phyloP scores from a whole-genome alignment of 1,140 invertebrate genomes.

The Drosophila burlai region DNA sequence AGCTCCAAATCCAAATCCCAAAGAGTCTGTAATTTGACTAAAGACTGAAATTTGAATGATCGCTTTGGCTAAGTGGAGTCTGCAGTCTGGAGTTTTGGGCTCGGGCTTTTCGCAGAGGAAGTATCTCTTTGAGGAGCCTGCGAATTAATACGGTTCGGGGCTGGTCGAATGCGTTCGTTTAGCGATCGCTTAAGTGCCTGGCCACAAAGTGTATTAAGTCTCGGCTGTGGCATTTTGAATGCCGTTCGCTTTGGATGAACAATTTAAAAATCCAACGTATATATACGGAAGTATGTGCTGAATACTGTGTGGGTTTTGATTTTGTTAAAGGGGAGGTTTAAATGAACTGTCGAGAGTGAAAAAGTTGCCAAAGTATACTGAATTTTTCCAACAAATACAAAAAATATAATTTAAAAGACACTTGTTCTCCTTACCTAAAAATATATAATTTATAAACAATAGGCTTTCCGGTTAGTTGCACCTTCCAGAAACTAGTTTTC shows the following conservation, averaged over 20 bases:
- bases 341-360: neutral
- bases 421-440: neutral
- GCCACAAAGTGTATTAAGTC: constrained; percentile 19
- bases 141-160: constrained; percentile 48
- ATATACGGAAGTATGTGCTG: constrained; percentile 20
- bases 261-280: constrained; percentile 2
- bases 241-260: constrained; percentile 4
- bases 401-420: neutral
- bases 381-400: too few relatives aligned
- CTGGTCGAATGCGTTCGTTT: constrained; percentile 54
- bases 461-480: neutral
- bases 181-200: constrained; percentile 44
- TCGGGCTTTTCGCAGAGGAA: constrained; percentile 11
- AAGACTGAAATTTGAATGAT: constrained; percentile 71
- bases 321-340: neutral
- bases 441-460: neutral
- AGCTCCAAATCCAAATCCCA: constrained; percentile 20
- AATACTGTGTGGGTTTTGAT: constrained; percentile 6
- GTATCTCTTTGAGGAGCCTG: constrained; percentile 27
- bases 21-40: constrained; percentile 75
- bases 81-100: constrained; percentile 23
- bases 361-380: neutral
- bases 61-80: constrained; percentile 57
- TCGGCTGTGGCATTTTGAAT: constrained; percentile 8
- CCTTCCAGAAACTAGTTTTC: neutral